Percentiles rank a stretch among this genome's conserved stretches.
phyloP scores from a whole-genome alignment of 2,888 invertebrate genomes.

The Macrosoma leucophasiata region DNA sequence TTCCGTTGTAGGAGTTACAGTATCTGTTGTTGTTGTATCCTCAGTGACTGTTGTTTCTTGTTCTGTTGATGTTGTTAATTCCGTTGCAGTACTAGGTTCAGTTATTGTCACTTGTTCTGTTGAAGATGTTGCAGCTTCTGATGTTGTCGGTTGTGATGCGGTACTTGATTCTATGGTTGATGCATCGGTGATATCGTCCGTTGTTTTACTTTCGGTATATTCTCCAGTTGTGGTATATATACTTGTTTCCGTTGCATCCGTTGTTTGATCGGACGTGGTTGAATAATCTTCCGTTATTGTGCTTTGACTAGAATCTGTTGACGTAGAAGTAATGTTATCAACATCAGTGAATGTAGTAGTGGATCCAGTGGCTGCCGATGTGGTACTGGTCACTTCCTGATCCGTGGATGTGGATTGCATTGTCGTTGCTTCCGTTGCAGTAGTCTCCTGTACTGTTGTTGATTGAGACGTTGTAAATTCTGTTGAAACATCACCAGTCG shows the following conservation, averaged over 20 bases:
- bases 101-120: slow-evolving; percentile 15
- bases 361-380: not conserved
- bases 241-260: slow-evolving; percentile 6
- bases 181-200: not conserved
- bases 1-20: not conserved
- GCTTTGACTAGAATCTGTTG: no score
- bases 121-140: slow-evolving; percentile 1
- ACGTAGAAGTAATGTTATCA: no score
- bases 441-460: slow-evolving; percentile 5
- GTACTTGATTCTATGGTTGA: not conserved
- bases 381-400: not conserved
- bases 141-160: no score
- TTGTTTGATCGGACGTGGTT: slow-evolving; percentile 6
- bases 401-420: slow-evolving; percentile 2
- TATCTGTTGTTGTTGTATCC: not conserved
- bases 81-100: slow-evolving; percentile 16
- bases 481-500: not conserved
- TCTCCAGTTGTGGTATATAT: not conserved
- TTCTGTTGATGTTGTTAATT: slow-evolving; percentile 22
- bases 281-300: no score
- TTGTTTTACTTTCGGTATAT: slow-evolving; percentile 1
- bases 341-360: no score
- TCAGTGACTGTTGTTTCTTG: not conserved
- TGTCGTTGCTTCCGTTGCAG: not conserved
- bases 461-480: not conserved